Conservation (phyloP, 2,113 vertebrate genomes). For the Tragelaphus strepsiceros region DNA sequence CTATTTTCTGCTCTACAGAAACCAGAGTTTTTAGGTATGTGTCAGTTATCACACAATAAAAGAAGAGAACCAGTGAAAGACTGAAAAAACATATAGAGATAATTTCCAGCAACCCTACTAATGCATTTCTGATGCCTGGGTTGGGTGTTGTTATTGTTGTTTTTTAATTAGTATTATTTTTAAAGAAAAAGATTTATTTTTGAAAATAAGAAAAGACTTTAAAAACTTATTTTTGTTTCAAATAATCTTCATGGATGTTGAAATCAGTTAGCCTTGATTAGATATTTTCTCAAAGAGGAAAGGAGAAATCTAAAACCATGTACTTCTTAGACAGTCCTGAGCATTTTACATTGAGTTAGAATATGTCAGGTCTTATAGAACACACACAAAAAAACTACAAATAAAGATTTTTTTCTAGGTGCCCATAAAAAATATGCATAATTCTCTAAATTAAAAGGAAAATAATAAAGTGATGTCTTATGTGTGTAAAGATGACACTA, state of each 20-base stretch:
- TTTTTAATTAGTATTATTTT: neutral
- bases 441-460: neutral
- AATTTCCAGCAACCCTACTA: neutral
- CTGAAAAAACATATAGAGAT: neutral
- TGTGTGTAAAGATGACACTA: neutral
- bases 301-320: neutral
- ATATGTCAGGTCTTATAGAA: neutral
- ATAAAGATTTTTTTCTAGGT: neutral
- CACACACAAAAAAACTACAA: neutral
- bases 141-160: rapidly evolving
- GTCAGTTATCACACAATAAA: neutral
- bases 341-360: neutral
- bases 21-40: neutral
- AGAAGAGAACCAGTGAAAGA: neutral
- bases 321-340: neutral
- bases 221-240: neutral
- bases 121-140: neutral
- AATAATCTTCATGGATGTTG: neutral
- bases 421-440: neutral
- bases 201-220: neutral
- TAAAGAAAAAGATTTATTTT: neutral
- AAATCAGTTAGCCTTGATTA: slow-evolving; percentile 4
- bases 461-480: neutral
- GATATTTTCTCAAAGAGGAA: neutral
- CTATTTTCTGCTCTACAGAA: neutral